Evolutionary conservation across 2,797 vertebrate genomes (phyloP), one percentile per base, ranked within the genome.

Genomic region (Scolopax rusticola): DNA sequence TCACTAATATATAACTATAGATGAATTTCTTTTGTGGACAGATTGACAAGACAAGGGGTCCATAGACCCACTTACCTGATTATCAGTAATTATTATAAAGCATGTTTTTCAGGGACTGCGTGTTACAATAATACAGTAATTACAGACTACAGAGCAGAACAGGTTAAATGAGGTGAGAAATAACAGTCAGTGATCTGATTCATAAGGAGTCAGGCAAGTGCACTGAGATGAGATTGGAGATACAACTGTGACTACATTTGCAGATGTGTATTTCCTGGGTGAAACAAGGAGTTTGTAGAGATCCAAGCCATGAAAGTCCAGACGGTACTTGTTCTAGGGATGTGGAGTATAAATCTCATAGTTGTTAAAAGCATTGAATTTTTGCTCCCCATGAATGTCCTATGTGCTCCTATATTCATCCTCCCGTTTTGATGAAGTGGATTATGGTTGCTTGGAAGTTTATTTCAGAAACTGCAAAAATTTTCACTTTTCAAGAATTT

Each of bases 161-260:
- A 60, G 71, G 57, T 84, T 6, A 84, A 88, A 27, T 41, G 18
- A 81, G 80, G 83, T 90, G 86, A 94, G 90, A 28, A 91, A 50
- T 3, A 13, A 12, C 47, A 59, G 78, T 2, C 7, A 73, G 50
- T 3, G 68, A 45, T 69, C 9, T 91, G 90, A 78, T 70, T 74
- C 60, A 28, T 3, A 0, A 12, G 30, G 41, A 74, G 50, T 16
- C 76, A 85, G 68, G 75, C 47, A 89, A 87, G 65, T 8, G 61
- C 33, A 12, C 18, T 70, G 75, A 64, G 82, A 84, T 89, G 2
- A 36, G 70, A 3, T 12, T 25, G 71, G 53, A 67, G 87, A 51
- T 47, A 20, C 36, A 24, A 0, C 47, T 14, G 32, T 1, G 68
- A 21, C 77, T 65, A 2, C 20, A 0, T 33, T 33, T 40, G 50